phyloP scores from a whole-genome alignment of 2,888 invertebrate genomes.

The Pseudoips prasinana region DNA sequence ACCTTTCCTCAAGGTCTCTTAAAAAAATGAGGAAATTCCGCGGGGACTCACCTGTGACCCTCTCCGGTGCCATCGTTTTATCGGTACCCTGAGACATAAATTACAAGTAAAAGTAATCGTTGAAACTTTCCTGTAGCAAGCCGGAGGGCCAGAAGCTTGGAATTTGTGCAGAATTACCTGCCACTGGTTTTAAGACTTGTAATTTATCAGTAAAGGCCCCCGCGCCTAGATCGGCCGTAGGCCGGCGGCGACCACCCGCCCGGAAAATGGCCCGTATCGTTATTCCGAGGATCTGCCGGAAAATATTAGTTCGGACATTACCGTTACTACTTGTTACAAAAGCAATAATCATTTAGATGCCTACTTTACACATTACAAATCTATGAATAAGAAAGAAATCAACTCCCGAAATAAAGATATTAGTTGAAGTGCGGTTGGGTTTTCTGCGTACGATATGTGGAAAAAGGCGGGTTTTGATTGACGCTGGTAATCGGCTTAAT shows the following conservation, averaged over 20 bases:
- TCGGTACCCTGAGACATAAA: constrained; percentile 70
- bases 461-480: constrained; percentile 79
- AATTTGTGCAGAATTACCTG: constrained; percentile 83
- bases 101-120: constrained; percentile 77
- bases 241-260: constrained; percentile 47
- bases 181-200: constrained; percentile 83
- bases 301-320: constrained; percentile 44
- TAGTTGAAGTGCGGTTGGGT: constrained; percentile 49
- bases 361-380: constrained; percentile 38
- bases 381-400: constrained; percentile 16
- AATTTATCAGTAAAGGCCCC: constrained; percentile 81
- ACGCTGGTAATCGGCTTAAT: constrained; percentile 80
- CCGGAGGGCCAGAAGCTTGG: constrained; percentile 58
- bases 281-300: constrained; percentile 47
- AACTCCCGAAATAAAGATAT: constrained; percentile 40
- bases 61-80: constrained; percentile 61
- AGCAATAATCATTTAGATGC: constrained; percentile 40
- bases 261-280: constrained; percentile 61
- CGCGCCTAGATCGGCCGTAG: constrained; percentile 56
- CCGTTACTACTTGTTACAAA: constrained; percentile 41
- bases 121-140: constrained; percentile 70
- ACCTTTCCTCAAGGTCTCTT: constrained; percentile 37
- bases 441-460: constrained; percentile 57
- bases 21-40: constrained; percentile 47
- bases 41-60: constrained; percentile 68